phyloP scores from a whole-genome alignment of 2,113 vertebrate genomes.

The Myotis lucifugus region DNA sequence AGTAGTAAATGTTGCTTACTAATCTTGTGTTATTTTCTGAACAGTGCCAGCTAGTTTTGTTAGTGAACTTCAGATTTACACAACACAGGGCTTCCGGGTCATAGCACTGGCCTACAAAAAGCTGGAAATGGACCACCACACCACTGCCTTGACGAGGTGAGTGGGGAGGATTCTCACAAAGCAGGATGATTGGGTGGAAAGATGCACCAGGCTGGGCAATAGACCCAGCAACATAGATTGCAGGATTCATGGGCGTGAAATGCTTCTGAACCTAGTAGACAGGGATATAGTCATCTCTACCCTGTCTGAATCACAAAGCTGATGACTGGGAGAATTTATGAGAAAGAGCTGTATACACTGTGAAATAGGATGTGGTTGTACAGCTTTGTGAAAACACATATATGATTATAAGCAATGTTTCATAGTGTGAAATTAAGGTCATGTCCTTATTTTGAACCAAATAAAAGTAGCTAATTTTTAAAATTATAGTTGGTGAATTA shows the following conservation, averaged over 20 bases:
- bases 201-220: not conserved
- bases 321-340: not conserved
- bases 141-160: slow-evolving; percentile 81
- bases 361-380: not conserved
- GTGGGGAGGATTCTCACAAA: not conserved
- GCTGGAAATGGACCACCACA: slow-evolving; percentile 62
- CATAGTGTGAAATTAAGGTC: not conserved
- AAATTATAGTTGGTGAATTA: not conserved
- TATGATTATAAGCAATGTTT: not conserved
- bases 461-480: not conserved
- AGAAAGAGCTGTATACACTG: not conserved
- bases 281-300: not conserved
- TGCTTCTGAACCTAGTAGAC: not conserved
- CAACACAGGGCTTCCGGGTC: slow-evolving; percentile 86
- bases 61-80: slow-evolving; percentile 85
- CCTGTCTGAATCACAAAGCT: not conserved
- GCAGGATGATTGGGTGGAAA: not conserved
- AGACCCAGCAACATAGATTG: not conserved
- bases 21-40: slow-evolving; percentile 67
- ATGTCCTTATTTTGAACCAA: not conserved
- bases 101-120: slow-evolving; percentile 86
- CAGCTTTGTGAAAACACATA: not conserved
- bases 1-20: slow-evolving; percentile 46
- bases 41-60: slow-evolving; percentile 85
- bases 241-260: not conserved